These are phyloP conservation scores for Agapostemon virescens DNA, from an alignment of 2,888 invertebrate genomes.

Conservation along the genomic window DNA sequence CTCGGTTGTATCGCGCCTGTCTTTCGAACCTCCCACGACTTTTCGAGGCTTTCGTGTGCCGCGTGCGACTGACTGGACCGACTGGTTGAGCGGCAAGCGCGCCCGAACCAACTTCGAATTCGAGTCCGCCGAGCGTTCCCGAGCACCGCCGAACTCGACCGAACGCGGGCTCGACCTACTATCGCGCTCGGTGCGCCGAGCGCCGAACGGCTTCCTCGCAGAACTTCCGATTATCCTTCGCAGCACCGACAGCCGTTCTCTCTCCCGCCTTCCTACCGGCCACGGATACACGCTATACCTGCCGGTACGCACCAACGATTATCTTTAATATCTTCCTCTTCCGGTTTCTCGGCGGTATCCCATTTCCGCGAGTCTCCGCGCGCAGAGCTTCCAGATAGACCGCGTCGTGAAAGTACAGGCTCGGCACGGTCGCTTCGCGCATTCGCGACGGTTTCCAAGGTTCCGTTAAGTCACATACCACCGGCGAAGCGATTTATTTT, in stretches of 20 bases:
- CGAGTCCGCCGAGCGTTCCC: slow-evolving; percentile 51
- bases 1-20: slow-evolving; percentile 52
- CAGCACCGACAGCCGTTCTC: slow-evolving; percentile 30
- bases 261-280: background rate
- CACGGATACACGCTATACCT: slow-evolving; percentile 5
- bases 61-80: slow-evolving; percentile 66
- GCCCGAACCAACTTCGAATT: slow-evolving; percentile 63
- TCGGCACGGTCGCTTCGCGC: slow-evolving; percentile 8
- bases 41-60: slow-evolving; percentile 59
- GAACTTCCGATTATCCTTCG: slow-evolving; percentile 34
- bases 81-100: slow-evolving; percentile 48
- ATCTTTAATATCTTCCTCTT: background rate
- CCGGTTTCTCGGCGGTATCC: background rate
- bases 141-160: slow-evolving; percentile 44
- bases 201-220: slow-evolving; percentile 21
- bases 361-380: background rate
- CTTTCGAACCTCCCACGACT: slow-evolving; percentile 56
- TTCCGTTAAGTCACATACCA: slow-evolving; percentile 9
- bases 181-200: slow-evolving; percentile 52
- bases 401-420: background rate
- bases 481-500: background rate
- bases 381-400: background rate
- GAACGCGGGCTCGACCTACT: slow-evolving; percentile 68
- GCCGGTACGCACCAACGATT: slow-evolving; percentile 10
- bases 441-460: slow-evolving; percentile 1